phyloP scores from a whole-genome alignment of 2,888 invertebrate genomes.

The Phalera bucephala region DNA sequence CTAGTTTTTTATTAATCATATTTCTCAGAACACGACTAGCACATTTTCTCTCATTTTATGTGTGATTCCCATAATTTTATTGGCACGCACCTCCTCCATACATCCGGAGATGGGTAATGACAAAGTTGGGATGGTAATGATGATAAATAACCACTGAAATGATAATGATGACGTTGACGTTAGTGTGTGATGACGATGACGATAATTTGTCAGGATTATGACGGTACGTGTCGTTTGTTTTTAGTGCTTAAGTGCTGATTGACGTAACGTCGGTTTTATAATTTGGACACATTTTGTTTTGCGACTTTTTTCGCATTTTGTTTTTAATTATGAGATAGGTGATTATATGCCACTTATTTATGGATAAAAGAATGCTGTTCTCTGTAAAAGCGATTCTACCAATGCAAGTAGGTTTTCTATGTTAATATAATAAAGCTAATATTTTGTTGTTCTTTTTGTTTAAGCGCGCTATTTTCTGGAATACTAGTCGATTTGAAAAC shows the following conservation, averaged over 20 bases:
- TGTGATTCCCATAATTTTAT: constrained; percentile 7
- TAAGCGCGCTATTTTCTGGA: too few relatives aligned
- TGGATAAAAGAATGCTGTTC: too few relatives aligned
- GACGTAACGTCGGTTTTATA: too few relatives aligned
- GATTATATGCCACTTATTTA: too few relatives aligned
- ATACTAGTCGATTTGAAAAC: too few relatives aligned
- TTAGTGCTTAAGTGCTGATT: constrained; percentile 22
- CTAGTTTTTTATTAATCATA: constrained; percentile 7
- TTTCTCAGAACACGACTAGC: neutral
- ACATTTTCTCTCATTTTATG: constrained; percentile 5
- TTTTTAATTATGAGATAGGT: too few relatives aligned
- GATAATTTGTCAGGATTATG: constrained; percentile 28
- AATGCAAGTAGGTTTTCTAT: too few relatives aligned
- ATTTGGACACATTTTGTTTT: too few relatives aligned
- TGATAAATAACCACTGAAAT: constrained; percentile 24
- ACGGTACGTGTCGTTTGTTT: constrained; percentile 11
- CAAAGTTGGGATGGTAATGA: constrained; percentile 4
- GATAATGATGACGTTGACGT: constrained; percentile 18
- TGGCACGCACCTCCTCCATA: constrained; percentile 4
- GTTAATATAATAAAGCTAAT: too few relatives aligned
- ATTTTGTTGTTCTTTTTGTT: too few relatives aligned
- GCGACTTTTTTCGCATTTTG: too few relatives aligned
- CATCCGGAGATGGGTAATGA: constrained; percentile 8
- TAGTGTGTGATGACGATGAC: constrained; percentile 21
- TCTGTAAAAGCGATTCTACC: too few relatives aligned